phyloP scores from a whole-genome alignment of 2,797 vertebrate genomes.

The Dendrocincla tyrannina region DNA sequence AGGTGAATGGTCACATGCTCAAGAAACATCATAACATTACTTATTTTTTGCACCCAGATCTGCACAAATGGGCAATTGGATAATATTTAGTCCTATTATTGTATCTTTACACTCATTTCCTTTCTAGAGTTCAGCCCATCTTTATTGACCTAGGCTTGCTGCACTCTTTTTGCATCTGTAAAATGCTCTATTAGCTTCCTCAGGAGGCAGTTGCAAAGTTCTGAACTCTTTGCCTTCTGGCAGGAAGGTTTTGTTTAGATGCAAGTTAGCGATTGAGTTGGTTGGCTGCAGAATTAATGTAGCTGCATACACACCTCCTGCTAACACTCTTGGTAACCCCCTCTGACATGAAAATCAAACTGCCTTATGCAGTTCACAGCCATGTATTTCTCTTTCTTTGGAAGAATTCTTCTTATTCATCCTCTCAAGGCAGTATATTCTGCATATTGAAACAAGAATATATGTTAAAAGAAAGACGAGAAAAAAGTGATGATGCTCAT shows the following conservation, averaged over 20 bases:
- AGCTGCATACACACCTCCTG: not conserved
- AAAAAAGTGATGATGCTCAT: not conserved
- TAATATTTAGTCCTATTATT: not conserved
- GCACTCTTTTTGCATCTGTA: not conserved
- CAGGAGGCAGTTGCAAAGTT: not conserved
- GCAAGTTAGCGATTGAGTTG: not conserved
- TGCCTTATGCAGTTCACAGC: accelerated
- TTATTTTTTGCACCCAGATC: not conserved
- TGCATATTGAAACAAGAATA: not conserved
- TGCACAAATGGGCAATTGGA: not conserved
- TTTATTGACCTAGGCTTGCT: not conserved
- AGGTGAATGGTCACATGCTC: not conserved
- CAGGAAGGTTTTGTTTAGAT: not conserved
- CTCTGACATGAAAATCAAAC: not conserved
- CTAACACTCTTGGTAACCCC: not conserved
- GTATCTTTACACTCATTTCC: not conserved
- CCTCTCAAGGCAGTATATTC: not conserved
- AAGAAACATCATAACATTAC: not conserved
- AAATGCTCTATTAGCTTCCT: not conserved
- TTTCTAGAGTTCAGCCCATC: not conserved
- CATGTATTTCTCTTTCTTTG: not conserved
- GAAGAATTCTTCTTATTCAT: not conserved
- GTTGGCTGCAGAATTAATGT: not conserved
- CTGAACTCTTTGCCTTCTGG: not conserved
- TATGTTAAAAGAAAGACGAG: not conserved